Base-by-base conservation (phyloP, 2,113 vertebrate species). In the Naja naja region DNA sequence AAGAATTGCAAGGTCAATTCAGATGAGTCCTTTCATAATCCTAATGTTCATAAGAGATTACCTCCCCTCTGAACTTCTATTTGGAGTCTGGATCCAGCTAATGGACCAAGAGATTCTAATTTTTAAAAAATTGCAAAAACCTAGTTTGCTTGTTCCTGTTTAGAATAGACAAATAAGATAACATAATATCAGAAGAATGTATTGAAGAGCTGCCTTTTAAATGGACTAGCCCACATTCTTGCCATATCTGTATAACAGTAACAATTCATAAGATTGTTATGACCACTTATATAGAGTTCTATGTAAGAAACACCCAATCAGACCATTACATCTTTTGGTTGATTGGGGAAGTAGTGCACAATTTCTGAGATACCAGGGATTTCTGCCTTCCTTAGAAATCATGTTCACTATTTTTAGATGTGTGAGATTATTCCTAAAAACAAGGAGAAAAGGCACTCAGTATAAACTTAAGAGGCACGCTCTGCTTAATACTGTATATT, bases 401-500 rank as follows among this genome's bases (percentile, higher is more conserved):
- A 43, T 55, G 47, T 27, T 18, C 5, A 11, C 27, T 86, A 34
- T 58, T 87, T 27, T 87, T 16, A 11, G 23, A 30, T 45, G 27
- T 91, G 43, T 45, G 39, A n/a, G 25, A 91, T n/a, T n/a, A 4
- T 91, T 55, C 85, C 23, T 47, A 49, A 45, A 58, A 87, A 43
- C 16, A 49, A 30, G 45, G 43, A 45, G 54, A 91, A 89, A 91
- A 91, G 81, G 81, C 91, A 91, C 85, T 91, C 85, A 58, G 56
- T 85, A 91, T 16, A 91, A 60, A 58, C 43, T 58, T 43, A 81
- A 43, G 45, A 91, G 69, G 69, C 52, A 90, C 1, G 1, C 64
- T 86, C 90, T 86, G 74, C 74, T 86, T 91, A 55, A 45, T 54
- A 81, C 6, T 39, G 7, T 81, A 54, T n/a, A 86, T 60, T 87